phyloP scores from a whole-genome alignment of 2,888 invertebrate species.

The Andrena praecox region DNA sequence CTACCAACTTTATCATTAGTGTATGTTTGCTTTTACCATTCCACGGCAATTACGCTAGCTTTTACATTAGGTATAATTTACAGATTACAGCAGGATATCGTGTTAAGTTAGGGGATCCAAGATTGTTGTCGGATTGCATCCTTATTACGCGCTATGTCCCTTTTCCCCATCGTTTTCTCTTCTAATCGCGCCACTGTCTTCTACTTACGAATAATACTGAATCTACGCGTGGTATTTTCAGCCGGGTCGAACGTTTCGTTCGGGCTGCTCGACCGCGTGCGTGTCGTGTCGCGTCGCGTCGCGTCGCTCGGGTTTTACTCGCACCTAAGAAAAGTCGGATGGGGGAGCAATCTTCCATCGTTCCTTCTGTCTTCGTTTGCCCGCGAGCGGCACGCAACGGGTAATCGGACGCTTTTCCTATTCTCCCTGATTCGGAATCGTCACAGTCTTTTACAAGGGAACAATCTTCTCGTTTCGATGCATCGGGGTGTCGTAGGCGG shows the following conservation, averaged over 20 bases:
- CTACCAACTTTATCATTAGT: constrained; percentile 62
- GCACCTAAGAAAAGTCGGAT: background rate
- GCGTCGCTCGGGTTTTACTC: background rate
- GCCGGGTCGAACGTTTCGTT: constrained; percentile 25
- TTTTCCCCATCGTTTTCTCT: constrained; percentile 12
- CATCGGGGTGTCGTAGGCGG: constrained; percentile 79
- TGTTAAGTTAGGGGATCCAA: constrained; percentile 51
- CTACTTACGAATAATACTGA: constrained; percentile 72
- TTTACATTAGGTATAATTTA: constrained; percentile 64
- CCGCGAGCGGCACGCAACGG: background rate
- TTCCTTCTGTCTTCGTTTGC: background rate
- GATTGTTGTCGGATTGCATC: constrained; percentile 27
- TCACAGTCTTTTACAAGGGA: constrained; percentile 74
- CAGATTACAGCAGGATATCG: constrained; percentile 63
- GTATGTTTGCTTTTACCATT: constrained; percentile 52
- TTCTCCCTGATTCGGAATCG: background rate
- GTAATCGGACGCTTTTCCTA: background rate
- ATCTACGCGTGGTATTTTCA: constrained; percentile 66
- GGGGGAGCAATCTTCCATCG: background rate
- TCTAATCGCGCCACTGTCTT: constrained; percentile 33
- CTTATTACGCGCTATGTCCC: constrained; percentile 13
- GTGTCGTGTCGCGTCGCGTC: no score
- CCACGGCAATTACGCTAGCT: constrained; percentile 57
- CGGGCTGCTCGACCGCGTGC: background rate
- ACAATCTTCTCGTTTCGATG: constrained; percentile 80